Evolutionary conservation across 2,888 invertebrate genomes (phyloP), one percentile per base, ranked within the genome.

Genomic region (Boloria selene): DNA sequence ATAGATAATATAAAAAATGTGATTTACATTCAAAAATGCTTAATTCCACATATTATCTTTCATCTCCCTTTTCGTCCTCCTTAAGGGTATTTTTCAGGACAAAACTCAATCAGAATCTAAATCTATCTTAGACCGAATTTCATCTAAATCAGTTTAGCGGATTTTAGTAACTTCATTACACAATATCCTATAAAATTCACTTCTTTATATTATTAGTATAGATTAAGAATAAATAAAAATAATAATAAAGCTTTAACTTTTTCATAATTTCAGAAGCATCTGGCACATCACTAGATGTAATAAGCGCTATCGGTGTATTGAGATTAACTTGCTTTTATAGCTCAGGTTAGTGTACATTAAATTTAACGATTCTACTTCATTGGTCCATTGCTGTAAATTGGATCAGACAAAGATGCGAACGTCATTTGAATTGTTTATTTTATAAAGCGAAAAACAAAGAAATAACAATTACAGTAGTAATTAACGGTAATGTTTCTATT

Each of bases 251-350:
- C 3, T 38, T 38, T 10, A 38, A 38, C 31, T 38, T 38, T 38
- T 38, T 7, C 31, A 38, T 38, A 38, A 2, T 38, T 38, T 38
- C 31, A 38, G 10, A 49, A n/a, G 16, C 4, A 10, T 13, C n/a
- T 17, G 18, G 66, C 7, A 70, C 87, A 78, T 75, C 87, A 77
- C 88, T 90, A 82, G 38, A 74, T 70, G 83, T 87, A 88, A 90
- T 90, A 90, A 89, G 85, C 84, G 83, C 90, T 87, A 90, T 91
- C 87, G 88, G 86, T 87, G 90, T 91, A 92, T 92, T 90, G 89
- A 91, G 91, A 92, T 92, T 92, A 91, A 91, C 88, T 84, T 80
- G 85, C 79, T 83, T 91, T 91, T 92, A 92, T 88, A 82, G 87
- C 87, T 74, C 83, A 83, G 86, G 90, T 90, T 89, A 90, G 90